Percentiles rank a stretch among this genome's conserved stretches.
Evolutionary conservation across 2,113 vertebrate species (phyloP).

Genomic region (Turnix velox): DNA sequence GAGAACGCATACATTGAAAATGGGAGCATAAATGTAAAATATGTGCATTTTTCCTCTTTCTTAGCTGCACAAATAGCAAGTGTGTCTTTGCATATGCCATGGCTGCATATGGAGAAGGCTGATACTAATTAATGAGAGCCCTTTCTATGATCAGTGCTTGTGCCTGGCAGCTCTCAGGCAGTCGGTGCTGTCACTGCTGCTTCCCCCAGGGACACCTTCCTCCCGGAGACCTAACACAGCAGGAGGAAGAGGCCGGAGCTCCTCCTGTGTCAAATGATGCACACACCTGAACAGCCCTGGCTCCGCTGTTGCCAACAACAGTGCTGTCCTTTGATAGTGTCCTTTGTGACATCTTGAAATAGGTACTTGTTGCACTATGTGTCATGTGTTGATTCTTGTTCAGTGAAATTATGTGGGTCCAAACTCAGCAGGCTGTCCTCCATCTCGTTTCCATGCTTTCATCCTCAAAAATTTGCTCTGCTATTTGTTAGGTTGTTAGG

Average conservation of each 20-base stretch:
- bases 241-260: background rate
- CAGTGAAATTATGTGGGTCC: background rate
- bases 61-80: background rate
- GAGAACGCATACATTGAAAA: background rate
- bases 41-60: background rate
- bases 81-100: accelerated
- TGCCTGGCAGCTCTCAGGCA: background rate
- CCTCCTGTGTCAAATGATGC: background rate
- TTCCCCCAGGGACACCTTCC: background rate
- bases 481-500: background rate
- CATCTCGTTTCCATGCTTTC: accelerated
- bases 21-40: background rate
- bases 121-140: background rate
- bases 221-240: background rate
- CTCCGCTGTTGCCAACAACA: background rate
- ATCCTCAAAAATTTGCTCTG: background rate
- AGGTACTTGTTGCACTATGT: background rate
- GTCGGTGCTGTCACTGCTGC: accelerated
- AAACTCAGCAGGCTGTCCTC: background rate
- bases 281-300: accelerated
- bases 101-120: background rate
- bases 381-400: background rate
- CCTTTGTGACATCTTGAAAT: background rate
- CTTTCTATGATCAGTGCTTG: background rate
- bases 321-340: background rate